A percentile compares a stretch with the other conserved stretches of the same genome.
phyloP scores from a whole-genome alignment of 2,113 vertebrate species.

The Platysternon megacephalum region DNA sequence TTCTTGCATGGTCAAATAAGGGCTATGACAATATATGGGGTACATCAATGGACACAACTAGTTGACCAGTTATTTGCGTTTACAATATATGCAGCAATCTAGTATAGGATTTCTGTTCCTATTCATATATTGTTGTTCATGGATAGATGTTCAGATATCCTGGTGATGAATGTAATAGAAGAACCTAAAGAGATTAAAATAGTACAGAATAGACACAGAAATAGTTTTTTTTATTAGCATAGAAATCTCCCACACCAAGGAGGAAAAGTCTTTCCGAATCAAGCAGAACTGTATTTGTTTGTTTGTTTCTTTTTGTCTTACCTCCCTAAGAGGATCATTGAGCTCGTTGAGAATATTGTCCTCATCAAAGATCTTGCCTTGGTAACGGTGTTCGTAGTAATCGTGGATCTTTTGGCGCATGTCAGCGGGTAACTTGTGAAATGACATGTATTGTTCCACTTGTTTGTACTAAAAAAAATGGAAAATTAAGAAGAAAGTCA shows the following conservation, averaged over 20 bases:
- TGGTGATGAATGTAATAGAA: not conserved
- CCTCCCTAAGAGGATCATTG: constrained; percentile 98
- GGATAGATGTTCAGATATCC: not conserved
- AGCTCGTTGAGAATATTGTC: constrained; percentile 98
- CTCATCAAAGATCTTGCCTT: constrained; percentile 99
- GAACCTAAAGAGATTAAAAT: not conserved
- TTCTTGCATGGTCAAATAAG: not conserved
- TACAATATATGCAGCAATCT: not conserved
- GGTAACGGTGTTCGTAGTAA: constrained; percentile 98
- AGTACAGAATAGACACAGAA: not conserved
- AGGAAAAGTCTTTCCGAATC: fast-evolving
- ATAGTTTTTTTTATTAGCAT: not conserved
- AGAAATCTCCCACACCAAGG: not conserved
- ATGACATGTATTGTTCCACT: constrained; percentile 99
- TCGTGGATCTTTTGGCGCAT: constrained; percentile 99
- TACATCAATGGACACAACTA: not conserved
- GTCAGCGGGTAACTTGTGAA: constrained; percentile 98
- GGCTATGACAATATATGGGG: not conserved
- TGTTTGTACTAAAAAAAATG: constrained; percentile 92
- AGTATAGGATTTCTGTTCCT: not conserved
- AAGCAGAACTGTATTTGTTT: not conserved
- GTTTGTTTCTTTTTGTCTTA: constrained; percentile 70
- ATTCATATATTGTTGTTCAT: not conserved
- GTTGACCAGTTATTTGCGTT: not conserved
- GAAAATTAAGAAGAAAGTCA: constrained; percentile 30